Base-by-base conservation (phyloP, 2,113 vertebrate genomes). In the Porphyrio hochstetteri region DNA sequence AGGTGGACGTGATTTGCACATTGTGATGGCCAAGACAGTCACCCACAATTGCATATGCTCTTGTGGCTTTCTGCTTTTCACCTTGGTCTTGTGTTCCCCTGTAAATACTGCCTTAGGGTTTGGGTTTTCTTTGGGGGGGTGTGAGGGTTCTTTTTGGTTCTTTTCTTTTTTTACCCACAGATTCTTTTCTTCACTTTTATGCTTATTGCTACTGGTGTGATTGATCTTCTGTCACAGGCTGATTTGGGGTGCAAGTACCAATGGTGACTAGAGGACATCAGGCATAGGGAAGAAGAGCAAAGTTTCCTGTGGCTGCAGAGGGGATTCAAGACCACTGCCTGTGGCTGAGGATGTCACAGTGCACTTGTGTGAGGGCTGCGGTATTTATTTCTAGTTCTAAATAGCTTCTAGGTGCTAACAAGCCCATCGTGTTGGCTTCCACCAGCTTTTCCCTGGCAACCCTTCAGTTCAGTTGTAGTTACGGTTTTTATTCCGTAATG, bases 1-100 rank as follows among this genome's bases (percentile, higher is more conserved):
- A 95, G 74, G 74, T 79, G 77, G 88, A 60, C 77, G 87, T 65
- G 67, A 91, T 95, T 85, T 95, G 80, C 83, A 79, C 70, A 86
- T 70, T 36, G 36, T 77, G 77, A 74, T 86, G 93, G 88, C 86
- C 74, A 93, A 46, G 83, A 79, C 92, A 92, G 77, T 89, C 77
- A 86, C 83, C 80, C 44, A 53, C 61, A 91, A 86, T 48, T 92
- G 55, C 60, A 56, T 88, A 28, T 61, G 86, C 48, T 86, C 72
- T 53, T 90, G 65, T 27, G 71, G 53, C 69, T 94, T 92, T 84
- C 72, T 36, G 16, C 25, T 88, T 81, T 88, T 78, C 69, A 75
- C 90, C 48, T 92, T 78, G 53, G 20, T 84, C 48, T 86, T 5
- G 0, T 75, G 19, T 38, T 90, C 20, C 38, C 7, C 59, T 81